Percentiles rank a stretch among this genome's conserved stretches.
Evolutionary conservation across 37 sponge, comb jelly and placozoan genomes (phyloP).

Genomic region (Petrosia ficiformis): DNA sequence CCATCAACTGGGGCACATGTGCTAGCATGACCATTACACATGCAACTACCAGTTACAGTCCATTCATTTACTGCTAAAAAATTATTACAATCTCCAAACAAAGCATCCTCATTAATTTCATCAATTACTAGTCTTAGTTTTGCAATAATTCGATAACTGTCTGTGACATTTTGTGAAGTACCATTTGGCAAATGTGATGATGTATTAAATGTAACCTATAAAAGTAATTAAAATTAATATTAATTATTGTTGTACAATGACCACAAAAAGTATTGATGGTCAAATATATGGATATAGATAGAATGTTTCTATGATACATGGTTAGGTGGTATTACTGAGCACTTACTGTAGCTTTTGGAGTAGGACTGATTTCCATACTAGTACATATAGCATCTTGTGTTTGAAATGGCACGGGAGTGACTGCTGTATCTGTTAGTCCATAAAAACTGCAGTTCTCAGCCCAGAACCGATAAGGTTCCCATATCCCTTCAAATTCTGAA

Average conservation of each 20-base stretch:
- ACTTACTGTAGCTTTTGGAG: too few species aligned
- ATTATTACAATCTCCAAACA: background rate
- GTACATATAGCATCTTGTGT: constrained; percentile 3
- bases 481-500: constrained; percentile 51
- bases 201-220: constrained; percentile 52
- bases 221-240: background rate
- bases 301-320: too few species aligned
- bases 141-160: constrained; percentile 45
- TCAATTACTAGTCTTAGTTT: constrained; percentile 60
- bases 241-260: too few species aligned
- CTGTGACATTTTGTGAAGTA: too few species aligned
- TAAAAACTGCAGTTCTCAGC: constrained; percentile 49
- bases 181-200: constrained; percentile 31
- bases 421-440: too few species aligned
- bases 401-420: too few species aligned
- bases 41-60: constrained; percentile 70
- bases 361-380: background rate
- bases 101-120: background rate
- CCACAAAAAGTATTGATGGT: too few species aligned
- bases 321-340: too few species aligned
- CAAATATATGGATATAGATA: too few species aligned
- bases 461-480: constrained; percentile 62
- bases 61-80: constrained; percentile 75
- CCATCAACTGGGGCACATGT: constrained; percentile 45
- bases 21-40: constrained; percentile 88